These are phyloP conservation scores for Pentamera pediparva DNA, from an alignment of 53 echinoderm and acorn worm genomes.

Conservation along the genomic window DNA sequence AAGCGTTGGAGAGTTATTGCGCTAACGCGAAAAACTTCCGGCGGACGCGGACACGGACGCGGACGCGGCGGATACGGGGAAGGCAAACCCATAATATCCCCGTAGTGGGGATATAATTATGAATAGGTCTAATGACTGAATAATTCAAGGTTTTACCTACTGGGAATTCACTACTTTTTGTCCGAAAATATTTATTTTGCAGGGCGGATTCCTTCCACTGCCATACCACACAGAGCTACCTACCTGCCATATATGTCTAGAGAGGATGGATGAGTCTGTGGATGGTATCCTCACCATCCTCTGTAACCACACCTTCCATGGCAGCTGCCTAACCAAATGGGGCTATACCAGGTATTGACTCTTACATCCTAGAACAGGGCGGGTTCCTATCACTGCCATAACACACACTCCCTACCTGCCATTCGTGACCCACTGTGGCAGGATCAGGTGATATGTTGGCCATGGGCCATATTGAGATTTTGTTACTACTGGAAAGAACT, in stretches of 20 bases:
- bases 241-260: conserved; percentile 91
- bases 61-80: too few species aligned
- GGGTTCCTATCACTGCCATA: conserved; percentile 68
- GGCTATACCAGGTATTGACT: conserved; percentile 77
- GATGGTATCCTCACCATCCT: conserved; percentile 94
- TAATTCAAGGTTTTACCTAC: not conserved
- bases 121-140: not conserved
- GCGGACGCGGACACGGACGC: too few species aligned
- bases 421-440: too few species aligned
- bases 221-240: conserved; percentile 91
- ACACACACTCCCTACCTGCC: conserved; percentile 78
- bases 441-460: too few species aligned
- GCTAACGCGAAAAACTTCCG: too few species aligned
- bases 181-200: not conserved
- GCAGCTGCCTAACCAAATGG: conserved; percentile 94
- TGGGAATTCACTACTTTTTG: not conserved
- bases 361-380: too few species aligned
- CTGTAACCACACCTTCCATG: conserved; percentile 98
- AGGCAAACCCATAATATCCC: too few species aligned
- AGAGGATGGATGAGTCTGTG: conserved; percentile 96
- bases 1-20: too few species aligned
- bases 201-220: conserved; percentile 77
- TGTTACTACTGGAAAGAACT: too few species aligned
- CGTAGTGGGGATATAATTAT: too few species aligned
- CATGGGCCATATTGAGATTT: too few species aligned